A percentile compares a stretch with the other conserved stretches of the same genome.
Evolutionary conservation across 2,888 invertebrate species (phyloP).

Genomic region (Vanessa cardui): DNA sequence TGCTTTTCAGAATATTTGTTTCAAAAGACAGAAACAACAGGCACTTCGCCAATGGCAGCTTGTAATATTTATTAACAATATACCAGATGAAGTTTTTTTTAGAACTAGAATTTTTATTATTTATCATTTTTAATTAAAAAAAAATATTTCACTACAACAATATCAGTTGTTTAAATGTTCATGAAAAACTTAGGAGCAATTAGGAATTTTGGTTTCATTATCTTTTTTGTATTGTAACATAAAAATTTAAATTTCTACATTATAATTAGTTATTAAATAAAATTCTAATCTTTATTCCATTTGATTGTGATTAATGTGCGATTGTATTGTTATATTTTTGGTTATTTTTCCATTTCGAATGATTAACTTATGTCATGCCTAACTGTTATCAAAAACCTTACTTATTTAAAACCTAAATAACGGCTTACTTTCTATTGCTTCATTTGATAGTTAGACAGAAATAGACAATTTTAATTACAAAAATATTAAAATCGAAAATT

Average conservation of each 20-base stretch:
- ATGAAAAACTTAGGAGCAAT: background rate
- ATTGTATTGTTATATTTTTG: conserved; percentile 5
- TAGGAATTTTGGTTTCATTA: background rate
- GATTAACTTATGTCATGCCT: too few species aligned
- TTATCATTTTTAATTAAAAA: background rate
- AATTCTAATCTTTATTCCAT: conserved; percentile 7
- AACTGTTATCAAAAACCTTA: too few species aligned
- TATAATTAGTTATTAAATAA: background rate
- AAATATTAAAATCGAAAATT: too few species aligned
- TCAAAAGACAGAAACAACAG: background rate
- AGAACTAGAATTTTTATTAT: too few species aligned
- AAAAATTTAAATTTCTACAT: background rate
- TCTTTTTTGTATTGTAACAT: background rate
- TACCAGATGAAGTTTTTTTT: background rate
- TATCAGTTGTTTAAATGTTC: background rate
- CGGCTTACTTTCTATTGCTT: too few species aligned
- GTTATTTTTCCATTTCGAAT: background rate
- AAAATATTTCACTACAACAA: background rate
- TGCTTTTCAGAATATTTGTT: conserved; percentile 8
- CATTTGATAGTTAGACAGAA: too few species aligned
- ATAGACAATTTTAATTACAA: too few species aligned
- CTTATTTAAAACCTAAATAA: too few species aligned
- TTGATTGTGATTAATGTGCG: conserved; percentile 20
- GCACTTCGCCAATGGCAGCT: background rate
- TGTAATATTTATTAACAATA: background rate